Conservation (phyloP, 2,797 vertebrate species). For the Pogoniulus pusillus region DNA sequence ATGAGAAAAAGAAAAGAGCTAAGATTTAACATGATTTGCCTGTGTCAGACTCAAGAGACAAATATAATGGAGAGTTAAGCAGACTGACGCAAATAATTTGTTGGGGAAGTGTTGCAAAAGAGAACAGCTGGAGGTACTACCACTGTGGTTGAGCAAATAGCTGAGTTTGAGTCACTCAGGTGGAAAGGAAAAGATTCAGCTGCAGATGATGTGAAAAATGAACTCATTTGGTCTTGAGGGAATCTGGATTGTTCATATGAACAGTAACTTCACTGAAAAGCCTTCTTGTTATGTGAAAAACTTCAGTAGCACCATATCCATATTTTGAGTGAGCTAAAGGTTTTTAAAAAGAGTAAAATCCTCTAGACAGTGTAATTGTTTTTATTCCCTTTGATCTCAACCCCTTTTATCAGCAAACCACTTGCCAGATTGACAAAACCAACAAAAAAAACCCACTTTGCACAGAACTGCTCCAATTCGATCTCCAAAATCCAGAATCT, state of each 20-base stretch:
- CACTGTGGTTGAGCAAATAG: background rate
- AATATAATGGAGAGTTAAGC: background rate
- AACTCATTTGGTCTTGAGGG: background rate
- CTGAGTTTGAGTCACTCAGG: background rate
- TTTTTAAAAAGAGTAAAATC: background rate
- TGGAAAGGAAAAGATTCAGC: background rate
- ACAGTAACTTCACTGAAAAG: background rate
- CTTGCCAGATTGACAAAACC: constrained; percentile 15
- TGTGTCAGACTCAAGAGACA: background rate
- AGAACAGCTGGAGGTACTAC: background rate
- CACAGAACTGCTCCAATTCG: constrained; percentile 11
- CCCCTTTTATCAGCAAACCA: constrained; percentile 19
- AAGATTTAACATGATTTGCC: background rate
- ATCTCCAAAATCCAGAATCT: constrained; percentile 10
- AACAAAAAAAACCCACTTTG: background rate
- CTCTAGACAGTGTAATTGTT: background rate
- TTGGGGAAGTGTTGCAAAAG: background rate
- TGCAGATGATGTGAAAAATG: background rate
- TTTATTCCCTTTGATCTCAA: background rate
- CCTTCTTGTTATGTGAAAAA: background rate
- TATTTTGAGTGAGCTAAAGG: background rate
- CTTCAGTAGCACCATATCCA: background rate
- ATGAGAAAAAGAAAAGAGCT: background rate
- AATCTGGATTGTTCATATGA: background rate
- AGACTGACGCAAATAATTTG: constrained; percentile 11